Base-by-base conservation (phyloP, 2,797 vertebrate species). In the Galago senegalensis region DNA sequence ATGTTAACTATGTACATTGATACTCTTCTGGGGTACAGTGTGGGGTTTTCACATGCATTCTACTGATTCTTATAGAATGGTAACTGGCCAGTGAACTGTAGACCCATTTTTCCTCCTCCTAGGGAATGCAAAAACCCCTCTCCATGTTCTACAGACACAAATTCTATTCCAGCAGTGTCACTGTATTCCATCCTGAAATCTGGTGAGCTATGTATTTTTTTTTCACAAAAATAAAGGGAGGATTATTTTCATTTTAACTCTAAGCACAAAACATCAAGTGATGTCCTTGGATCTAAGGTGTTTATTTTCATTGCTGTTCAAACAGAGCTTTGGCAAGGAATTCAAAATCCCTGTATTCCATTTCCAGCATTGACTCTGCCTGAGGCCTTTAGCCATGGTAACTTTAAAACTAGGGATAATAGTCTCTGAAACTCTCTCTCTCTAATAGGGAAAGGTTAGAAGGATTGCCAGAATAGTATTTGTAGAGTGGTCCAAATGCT, bases 401-500 rank as follows among this genome's bases (percentile, higher is more conserved):
- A 96, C 94, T 95, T 95, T 96, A 96, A 94, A 97, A 96, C 67
- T 31, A 77, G 49, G 89, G 92, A 93, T 96, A 87, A 95, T 10
- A 84, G 76, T 90, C 80, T 95, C 81, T 87, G 72, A 91, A 94
- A 93, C 86, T 70, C 0, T 85, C 81, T 93, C 34, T 93, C 34
- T 96, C 91, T 95, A 98, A 94, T 58, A 95, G 49, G 89, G 80
- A 96, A 53, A 53, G 61, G 80, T 67, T 88, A 94, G 86, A 56
- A 91, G 61, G 81, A 93, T 72, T 84, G 60, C 92, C 91, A 87
- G 83, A 61, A 92, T 89, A 92, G 87, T 73, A 43, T 92, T 79
- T 95, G 46, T 63, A 92, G 76, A 96, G 60, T 53, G 40, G 83
- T 73, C 70, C 58, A 63, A 94, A 70, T 7, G 94, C 29, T 86